Conservation (phyloP, 2,888 invertebrate species). For the Phyllotreta striolata region DNA sequence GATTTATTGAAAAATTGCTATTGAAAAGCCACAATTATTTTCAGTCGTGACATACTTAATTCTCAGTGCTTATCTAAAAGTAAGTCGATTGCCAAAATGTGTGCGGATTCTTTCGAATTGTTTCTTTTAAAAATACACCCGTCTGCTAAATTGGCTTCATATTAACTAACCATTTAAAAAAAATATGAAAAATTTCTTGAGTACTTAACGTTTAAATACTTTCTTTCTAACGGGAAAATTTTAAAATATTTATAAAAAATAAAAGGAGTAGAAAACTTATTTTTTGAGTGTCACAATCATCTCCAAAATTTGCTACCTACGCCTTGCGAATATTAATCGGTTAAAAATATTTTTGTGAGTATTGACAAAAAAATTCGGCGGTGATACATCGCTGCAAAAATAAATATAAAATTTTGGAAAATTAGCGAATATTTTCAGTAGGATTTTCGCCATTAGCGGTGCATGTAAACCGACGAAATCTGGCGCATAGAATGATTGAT, state of each 20-base stretch:
- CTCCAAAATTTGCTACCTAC: conserved; percentile 9
- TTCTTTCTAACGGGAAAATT: background rate
- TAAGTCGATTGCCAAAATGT: conserved; percentile 20
- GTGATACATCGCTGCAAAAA: background rate
- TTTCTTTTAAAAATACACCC: background rate
- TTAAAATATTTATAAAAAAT: background rate
- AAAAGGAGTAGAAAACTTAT: background rate
- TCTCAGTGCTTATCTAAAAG: conserved; percentile 17
- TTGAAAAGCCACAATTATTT: conserved; percentile 25
- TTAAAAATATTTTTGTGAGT: conserved; percentile 19
- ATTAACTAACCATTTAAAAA: conserved; percentile 11
- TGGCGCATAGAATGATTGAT: background rate
- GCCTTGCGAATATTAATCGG: background rate
- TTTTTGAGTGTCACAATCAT: background rate
- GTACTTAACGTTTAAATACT: background rate
- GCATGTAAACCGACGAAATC: background rate
- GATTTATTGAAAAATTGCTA: conserved; percentile 14
- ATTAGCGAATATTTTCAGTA: too few relatives aligned
- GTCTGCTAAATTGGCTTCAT: background rate
- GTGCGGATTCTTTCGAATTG: background rate
- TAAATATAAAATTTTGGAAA: too few relatives aligned
- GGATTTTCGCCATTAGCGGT: background rate
- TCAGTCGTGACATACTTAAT: conserved; percentile 19
- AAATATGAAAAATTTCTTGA: background rate
- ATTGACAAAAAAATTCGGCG: conserved; percentile 14